These are phyloP conservation scores for Nudaria mundana DNA, from an alignment of 2,888 invertebrate species.

Conservation along the genomic window DNA sequence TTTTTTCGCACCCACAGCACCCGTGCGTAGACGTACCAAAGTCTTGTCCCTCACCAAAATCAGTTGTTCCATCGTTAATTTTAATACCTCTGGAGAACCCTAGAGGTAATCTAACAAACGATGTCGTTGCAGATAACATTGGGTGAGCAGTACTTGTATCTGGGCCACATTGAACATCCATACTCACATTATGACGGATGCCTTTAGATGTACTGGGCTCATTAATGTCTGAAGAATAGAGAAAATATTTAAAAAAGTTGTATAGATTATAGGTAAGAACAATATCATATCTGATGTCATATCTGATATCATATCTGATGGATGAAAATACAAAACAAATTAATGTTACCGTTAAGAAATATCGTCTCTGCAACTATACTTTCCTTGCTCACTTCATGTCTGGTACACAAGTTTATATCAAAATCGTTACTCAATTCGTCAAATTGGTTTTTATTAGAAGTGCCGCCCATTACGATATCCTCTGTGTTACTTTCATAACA, in stretches of 20 bases:
- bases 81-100: constrained; percentile 44
- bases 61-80: constrained; percentile 41
- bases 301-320: no score
- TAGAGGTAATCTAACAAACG: constrained; percentile 43
- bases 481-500: constrained; percentile 49
- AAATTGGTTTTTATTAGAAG: constrained; percentile 21
- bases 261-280: no score
- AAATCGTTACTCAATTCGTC: constrained; percentile 36
- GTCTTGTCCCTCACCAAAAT: constrained; percentile 32
- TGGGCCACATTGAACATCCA: constrained; percentile 70
- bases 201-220: constrained; percentile 77
- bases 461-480: constrained; percentile 15
- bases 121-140: constrained; percentile 46
- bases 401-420: constrained; percentile 38
- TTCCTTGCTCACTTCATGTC: constrained; percentile 36
- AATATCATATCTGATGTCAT: no score
- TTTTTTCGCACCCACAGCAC: constrained; percentile 22
- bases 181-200: constrained; percentile 53
- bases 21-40: constrained; percentile 42
- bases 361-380: constrained; percentile 52
- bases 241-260: no score
- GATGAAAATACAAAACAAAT: constrained; percentile 2
- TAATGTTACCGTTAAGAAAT: constrained; percentile 58
- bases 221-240: constrained; percentile 56
- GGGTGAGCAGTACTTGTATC: constrained; percentile 42